Evolutionary conservation across 2,797 vertebrate genomes (phyloP).

Genomic region (Enteromius treurensis): DNA sequence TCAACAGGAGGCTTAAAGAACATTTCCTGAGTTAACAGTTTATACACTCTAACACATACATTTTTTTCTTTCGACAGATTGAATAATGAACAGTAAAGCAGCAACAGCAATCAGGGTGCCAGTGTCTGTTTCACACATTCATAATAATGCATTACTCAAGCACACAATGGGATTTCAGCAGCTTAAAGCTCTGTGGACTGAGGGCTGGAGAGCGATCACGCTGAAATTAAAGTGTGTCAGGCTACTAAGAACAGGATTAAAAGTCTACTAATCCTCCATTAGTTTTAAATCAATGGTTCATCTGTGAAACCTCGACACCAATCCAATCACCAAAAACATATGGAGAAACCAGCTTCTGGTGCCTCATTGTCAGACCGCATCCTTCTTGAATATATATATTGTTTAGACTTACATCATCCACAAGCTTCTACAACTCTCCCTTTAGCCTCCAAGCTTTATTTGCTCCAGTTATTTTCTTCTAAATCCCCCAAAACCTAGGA

Average conservation of each 20-base stretch:
- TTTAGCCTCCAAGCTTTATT: constrained; percentile 25
- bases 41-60: background rate
- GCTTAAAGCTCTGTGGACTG: constrained; percentile 33
- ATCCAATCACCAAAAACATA: constrained; percentile 37
- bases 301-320: constrained; percentile 44
- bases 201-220: background rate
- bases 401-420: background rate
- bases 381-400: background rate
- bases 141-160: constrained; percentile 6
- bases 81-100: constrained; percentile 12
- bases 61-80: background rate
- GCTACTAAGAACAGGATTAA: constrained; percentile 42
- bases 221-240: constrained; percentile 27
- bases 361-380: background rate
- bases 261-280: constrained; percentile 50
- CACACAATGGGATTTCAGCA: constrained; percentile 36
- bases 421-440: background rate
- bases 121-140: constrained; percentile 3
- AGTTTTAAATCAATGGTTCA: constrained; percentile 44
- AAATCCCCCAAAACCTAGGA: constrained; percentile 24
- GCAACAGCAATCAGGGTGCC: background rate
- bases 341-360: constrained; percentile 10
- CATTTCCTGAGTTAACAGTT: background rate
- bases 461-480: constrained; percentile 36
- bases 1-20: background rate